These are phyloP conservation scores for Dicaeum eximium DNA, from an alignment of 2,113 vertebrate genomes.

Conservation along the genomic window DNA sequence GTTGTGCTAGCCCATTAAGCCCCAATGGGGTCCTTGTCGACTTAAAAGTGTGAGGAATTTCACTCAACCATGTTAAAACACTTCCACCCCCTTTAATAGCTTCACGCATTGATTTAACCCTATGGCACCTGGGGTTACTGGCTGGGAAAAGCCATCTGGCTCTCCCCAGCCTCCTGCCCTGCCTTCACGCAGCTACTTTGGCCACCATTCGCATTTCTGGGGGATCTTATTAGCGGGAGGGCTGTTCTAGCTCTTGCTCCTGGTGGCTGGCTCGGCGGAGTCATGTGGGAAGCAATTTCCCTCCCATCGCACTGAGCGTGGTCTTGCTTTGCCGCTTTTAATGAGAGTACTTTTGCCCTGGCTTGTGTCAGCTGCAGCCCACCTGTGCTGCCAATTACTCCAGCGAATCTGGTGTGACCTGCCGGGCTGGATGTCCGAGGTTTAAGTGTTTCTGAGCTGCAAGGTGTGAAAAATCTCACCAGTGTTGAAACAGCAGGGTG, in stretches of 20 bases:
- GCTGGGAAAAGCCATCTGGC: neutral
- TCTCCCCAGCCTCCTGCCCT: neutral
- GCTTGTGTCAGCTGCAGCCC: conserved; percentile 42
- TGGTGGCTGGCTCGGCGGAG: neutral
- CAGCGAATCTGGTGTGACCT: conserved; percentile 1
- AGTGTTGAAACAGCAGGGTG: neutral
- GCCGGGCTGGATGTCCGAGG: neutral
- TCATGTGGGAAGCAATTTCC: neutral
- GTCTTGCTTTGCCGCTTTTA: conserved; percentile 43
- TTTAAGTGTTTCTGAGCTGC: conserved; percentile 41
- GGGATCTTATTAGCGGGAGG: neutral
- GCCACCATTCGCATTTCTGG: neutral
- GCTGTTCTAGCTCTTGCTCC: neutral
- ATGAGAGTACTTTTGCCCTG: conserved; percentile 42
- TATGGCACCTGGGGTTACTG: neutral
- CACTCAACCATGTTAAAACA: conserved; percentile 16
- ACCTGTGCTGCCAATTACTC: conserved; percentile 64
- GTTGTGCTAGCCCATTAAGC: conserved; percentile 40
- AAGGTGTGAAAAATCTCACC: conserved; percentile 61
- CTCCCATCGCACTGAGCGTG: neutral
- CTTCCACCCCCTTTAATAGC: conserved; percentile 42
- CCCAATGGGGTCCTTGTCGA: conserved; percentile 4
- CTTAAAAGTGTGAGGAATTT: conserved; percentile 57
- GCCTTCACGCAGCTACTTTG: neutral
- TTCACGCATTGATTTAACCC: conserved; percentile 18